phyloP scores from a whole-genome alignment of 2,888 invertebrate species.

The Archips crataeganus region DNA sequence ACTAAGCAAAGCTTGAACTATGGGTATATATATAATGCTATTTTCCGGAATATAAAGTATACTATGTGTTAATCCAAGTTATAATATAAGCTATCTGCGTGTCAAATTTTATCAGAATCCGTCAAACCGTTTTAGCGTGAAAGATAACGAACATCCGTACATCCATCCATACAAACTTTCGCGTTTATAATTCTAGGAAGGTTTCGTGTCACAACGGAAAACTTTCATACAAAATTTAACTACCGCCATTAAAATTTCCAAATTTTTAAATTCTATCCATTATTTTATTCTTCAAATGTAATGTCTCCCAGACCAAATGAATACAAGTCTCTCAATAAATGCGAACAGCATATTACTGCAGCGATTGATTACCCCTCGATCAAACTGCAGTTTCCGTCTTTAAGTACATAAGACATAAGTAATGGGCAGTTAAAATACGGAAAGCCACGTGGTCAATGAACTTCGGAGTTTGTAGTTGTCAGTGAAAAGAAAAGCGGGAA shows the following conservation, averaged over 20 bases:
- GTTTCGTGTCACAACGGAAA: too few relatives aligned
- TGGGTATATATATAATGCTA: too few relatives aligned
- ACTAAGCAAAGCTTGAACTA: too few relatives aligned
- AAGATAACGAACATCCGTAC: too few relatives aligned
- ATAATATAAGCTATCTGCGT: too few relatives aligned
- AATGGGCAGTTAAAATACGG: conserved; percentile 9
- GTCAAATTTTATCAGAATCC: too few relatives aligned
- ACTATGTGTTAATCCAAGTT: too few relatives aligned
- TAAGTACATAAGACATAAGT: neutral
- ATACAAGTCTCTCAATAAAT: conserved; percentile 17
- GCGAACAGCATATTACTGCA: conserved; percentile 31
- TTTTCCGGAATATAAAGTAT: too few relatives aligned
- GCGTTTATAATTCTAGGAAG: neutral
- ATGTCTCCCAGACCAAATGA: neutral
- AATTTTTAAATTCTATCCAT: too few relatives aligned
- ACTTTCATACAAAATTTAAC: too few relatives aligned
- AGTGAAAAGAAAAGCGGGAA: neutral
- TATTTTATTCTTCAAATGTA: neutral
- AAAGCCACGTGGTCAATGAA: conserved; percentile 9
- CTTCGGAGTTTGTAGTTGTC: neutral
- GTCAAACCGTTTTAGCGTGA: too few relatives aligned
- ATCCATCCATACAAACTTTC: neutral
- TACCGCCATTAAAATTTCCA: too few relatives aligned
- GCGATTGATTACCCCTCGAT: conserved; percentile 20
- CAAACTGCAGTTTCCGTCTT: conserved; percentile 30